Evolutionary conservation across 2,888 invertebrate genomes (phyloP), one percentile per base, ranked within the genome.

Genomic region (Platycnemis pennipes): DNA sequence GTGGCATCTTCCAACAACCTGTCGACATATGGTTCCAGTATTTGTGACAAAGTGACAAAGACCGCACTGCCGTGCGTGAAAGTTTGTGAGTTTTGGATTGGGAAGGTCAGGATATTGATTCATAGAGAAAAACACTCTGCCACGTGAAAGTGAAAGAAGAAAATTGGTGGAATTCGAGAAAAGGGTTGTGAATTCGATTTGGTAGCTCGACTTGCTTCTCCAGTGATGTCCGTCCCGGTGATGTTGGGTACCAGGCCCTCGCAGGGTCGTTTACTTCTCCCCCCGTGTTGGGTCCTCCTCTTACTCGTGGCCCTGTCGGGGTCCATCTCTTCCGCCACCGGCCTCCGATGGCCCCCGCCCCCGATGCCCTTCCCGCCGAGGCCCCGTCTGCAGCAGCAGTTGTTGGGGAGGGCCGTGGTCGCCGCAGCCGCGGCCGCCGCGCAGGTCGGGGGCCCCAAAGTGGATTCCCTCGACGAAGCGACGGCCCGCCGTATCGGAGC

Each of bases 311-410:
- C 69, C 11, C 3, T n/a, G 63, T 31, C 77, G 37, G 1, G 31
- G 4, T 31, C 77, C 5, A 5, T 5, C 31, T 22, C 31, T 31
- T 37, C 31, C 37, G 77, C 77, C 1, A 37, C 77, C 11, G 77
- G 77, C 77, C 77, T 77, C 13, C 77, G 77, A 11, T 77, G 77
- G 77, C 77, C 77, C 77, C 77, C 77, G 37, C 77, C 77, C n/a
- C 77, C 77, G 31, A 77, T 77, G 77, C 77, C 77, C 77, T 77
- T 77, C 77, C 77, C 77, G 8, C 77, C 77, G 77, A 77, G 77
- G 77, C 77, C 77, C 1, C 0, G 77, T 31, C 31, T 11, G 31
- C 31, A 37, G 77, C 37, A 77, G 37, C 63, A 63, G n/a, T 37
- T 37, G 77, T 26, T 77, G 11, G 31, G 31, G 37, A 37, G 77